Conservation (phyloP, 2,797 vertebrate species). For the Danio kyathit region DNA sequence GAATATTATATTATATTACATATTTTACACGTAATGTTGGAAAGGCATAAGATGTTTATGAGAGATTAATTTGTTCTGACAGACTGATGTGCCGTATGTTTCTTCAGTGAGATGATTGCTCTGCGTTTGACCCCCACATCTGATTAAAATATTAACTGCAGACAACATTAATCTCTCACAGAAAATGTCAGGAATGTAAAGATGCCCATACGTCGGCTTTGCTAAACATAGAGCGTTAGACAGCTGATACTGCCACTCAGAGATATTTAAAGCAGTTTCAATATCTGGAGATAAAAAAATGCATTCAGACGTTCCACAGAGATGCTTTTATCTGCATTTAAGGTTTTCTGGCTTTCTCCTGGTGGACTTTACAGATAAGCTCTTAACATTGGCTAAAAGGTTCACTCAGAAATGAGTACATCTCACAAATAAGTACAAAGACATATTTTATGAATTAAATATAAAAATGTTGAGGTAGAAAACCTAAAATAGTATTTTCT, state of each 20-base stretch:
- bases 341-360: not conserved
- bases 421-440: no score
- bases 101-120: not conserved
- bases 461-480: no score
- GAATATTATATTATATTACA: no score
- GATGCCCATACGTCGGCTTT: conserved; percentile 61
- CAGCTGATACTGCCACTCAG: conserved; percentile 68
- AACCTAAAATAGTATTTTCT: no score
- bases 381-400: no score
- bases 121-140: conserved; percentile 28
- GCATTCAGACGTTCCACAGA: not conserved
- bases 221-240: conserved; percentile 71
- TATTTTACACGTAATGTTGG: no score
- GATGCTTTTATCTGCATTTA: conserved; percentile 12
- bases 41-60: not conserved
- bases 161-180: conserved; percentile 71
- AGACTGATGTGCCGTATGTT: not conserved
- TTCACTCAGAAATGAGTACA: no score
- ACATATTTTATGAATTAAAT: no score
- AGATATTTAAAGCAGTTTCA: conserved; percentile 22
- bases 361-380: not conserved
- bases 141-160: conserved; percentile 74
- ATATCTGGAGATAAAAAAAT: conserved; percentile 34
- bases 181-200: conserved; percentile 71
- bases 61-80: not conserved